Base-by-base conservation (phyloP, 1,140 invertebrate species). In the Diplogasteroides magnus region DNA sequence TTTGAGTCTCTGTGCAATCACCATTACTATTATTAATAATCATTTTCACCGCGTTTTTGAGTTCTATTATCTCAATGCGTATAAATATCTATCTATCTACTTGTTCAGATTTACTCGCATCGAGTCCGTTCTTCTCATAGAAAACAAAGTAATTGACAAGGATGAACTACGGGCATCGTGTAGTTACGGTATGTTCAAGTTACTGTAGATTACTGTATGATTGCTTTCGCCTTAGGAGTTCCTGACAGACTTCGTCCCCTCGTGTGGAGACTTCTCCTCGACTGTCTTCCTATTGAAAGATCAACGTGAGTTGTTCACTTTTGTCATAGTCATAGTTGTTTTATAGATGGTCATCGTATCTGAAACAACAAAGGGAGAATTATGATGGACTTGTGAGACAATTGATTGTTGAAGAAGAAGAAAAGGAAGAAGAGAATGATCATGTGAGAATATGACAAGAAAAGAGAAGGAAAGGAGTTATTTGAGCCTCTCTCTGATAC, bases 401-500 rank as follows among this genome's bases (percentile, higher is more conserved):
- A 69, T 48, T 79, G 23, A 77, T 77, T 57, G 66, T 64, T 32
- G 58, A n/a, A 60, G 67, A 13, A 29, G 29, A 1, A 56, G 64
- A 25, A 62, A 70, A 28, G 32, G 2, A 1, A 6, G 6, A 3
- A 1, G 29, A 56, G 11, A 56, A 19, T 31, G 37, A 1, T 56
- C 48, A 19, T 2, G 0, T 2, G 0, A 2, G 14, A 48, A 0
- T 13, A 0, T 15, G 15, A 28, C 13, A 37, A 68, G 19, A 32
- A 37, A 31, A 26, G 27, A 31, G 0, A 23, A 1, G 55, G 11
- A 23, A 11, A 61, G 37, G 6, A 19, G 19, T 48, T 27, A 27
- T 77, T 78, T 65, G 32, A 79, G 77, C 86, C 86, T 6, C 74
- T 86, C 32, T 85, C 85, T 67, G 83, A 84, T 11, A 81, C 83